Percentiles rank a stretch among this genome's conserved stretches.
Evolutionary conservation across 2,797 vertebrate genomes (phyloP).

Genomic region (Phylloscopus collybita): DNA sequence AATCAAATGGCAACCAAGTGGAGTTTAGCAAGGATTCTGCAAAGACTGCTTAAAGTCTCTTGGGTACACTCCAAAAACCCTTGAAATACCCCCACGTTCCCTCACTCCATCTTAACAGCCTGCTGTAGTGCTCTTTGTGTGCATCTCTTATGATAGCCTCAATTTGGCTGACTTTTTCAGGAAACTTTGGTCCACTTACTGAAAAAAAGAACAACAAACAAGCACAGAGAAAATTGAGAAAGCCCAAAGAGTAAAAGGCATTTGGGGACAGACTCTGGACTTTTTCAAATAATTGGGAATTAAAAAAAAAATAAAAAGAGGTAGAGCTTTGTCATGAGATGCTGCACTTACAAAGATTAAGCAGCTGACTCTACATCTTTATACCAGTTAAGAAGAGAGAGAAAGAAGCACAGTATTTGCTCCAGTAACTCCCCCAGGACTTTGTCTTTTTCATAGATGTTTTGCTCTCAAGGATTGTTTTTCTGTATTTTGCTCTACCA

Average conservation of each 20-base stretch:
- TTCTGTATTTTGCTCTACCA: background rate
- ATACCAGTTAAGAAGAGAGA: background rate
- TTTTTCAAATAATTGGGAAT: background rate
- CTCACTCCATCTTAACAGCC: background rate
- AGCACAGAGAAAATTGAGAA: background rate
- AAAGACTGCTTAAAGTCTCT: background rate
- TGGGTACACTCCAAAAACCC: background rate
- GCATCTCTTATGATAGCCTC: background rate
- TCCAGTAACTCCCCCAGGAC: background rate
- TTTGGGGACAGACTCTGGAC: background rate
- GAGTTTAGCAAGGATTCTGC: background rate
- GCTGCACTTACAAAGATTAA: background rate
- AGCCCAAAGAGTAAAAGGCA: background rate
- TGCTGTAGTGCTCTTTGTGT: background rate
- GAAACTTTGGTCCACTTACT: background rate
- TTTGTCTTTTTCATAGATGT: background rate
- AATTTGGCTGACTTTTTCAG: background rate
- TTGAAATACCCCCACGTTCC: background rate
- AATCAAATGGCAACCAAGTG: background rate
- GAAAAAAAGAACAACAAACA: background rate
- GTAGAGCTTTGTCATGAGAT: constrained; percentile 8
- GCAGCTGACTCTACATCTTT: background rate
- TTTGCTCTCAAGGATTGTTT: background rate
- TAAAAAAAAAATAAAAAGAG: background rate
- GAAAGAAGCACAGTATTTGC: background rate